Evolutionary conservation across 2,113 vertebrate genomes (phyloP).

Genomic region (Corydoras maculifer): DNA sequence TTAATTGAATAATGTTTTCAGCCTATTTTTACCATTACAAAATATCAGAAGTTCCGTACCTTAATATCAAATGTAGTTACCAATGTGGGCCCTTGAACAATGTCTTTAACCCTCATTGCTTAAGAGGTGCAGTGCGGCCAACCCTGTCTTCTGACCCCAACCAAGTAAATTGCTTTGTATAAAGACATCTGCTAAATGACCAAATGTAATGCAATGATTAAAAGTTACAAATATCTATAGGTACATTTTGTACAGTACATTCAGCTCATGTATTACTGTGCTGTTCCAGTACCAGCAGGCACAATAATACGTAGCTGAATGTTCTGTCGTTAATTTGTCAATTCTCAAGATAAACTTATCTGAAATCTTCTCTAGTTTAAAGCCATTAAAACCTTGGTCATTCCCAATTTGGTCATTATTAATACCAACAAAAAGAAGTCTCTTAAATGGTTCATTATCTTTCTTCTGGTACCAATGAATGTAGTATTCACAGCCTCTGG

Average conservation of each 20-base stretch:
- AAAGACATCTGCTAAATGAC: too few relatives aligned
- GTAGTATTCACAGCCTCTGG: neutral
- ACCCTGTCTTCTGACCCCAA: too few relatives aligned
- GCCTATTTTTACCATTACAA: too few relatives aligned
- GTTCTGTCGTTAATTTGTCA: neutral
- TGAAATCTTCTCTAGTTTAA: slow-evolving; percentile 8
- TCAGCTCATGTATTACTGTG: slow-evolving; percentile 26
- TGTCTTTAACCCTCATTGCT: too few relatives aligned
- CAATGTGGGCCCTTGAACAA: too few relatives aligned
- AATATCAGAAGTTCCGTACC: too few relatives aligned
- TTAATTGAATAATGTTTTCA: too few relatives aligned
- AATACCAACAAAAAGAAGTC: slow-evolving; percentile 5
- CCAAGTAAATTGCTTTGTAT: too few relatives aligned
- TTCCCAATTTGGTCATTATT: neutral
- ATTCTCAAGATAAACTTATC: slow-evolving; percentile 1
- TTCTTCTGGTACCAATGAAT: slow-evolving; percentile 22
- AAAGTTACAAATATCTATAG: neutral
- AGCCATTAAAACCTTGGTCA: slow-evolving; percentile 1
- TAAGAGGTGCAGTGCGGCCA: too few relatives aligned
- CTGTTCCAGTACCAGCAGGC: slow-evolving; percentile 9
- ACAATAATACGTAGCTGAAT: slow-evolving; percentile 23
- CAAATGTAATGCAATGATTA: too few relatives aligned
- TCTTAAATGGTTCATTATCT: slow-evolving; percentile 5
- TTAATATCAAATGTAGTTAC: too few relatives aligned
- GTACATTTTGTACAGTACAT: neutral